Percentiles rank a stretch among this genome's conserved stretches.
phyloP scores from a whole-genome alignment of 2,888 invertebrate species.

The Andrena marginata region DNA sequence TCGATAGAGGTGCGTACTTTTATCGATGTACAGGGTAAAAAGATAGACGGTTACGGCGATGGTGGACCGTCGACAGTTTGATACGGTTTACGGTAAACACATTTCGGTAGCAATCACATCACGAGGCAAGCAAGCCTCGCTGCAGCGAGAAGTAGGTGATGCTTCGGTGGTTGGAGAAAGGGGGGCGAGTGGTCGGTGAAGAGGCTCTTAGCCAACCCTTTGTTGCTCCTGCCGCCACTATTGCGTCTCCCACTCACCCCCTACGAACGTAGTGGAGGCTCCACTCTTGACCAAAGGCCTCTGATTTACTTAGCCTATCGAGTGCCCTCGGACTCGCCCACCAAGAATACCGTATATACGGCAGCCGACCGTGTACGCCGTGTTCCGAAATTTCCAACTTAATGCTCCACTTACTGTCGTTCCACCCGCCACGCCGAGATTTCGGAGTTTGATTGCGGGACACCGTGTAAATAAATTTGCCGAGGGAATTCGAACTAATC shows the following conservation, averaged over 20 bases:
- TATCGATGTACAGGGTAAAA: slow-evolving; percentile 65
- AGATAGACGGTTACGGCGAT: slow-evolving; percentile 62
- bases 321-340: slow-evolving; percentile 79
- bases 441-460: slow-evolving; percentile 25
- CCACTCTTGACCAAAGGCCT: slow-evolving; percentile 77
- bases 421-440: slow-evolving; percentile 25
- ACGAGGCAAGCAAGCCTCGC: slow-evolving; percentile 75
- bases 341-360: slow-evolving; percentile 72
- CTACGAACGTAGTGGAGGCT: slow-evolving; percentile 45
- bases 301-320: slow-evolving; percentile 83
- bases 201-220: slow-evolving; percentile 84
- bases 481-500: background rate
- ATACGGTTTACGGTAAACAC: slow-evolving; percentile 85
- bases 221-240: slow-evolving; percentile 80
- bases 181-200: slow-evolving; percentile 77
- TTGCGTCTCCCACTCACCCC: slow-evolving; percentile 46
- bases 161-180: slow-evolving; percentile 74
- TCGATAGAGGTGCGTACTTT: slow-evolving; percentile 73
- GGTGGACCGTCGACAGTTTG: slow-evolving; percentile 80
- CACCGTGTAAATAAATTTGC: slow-evolving; percentile 34
- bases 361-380: slow-evolving; percentile 15
- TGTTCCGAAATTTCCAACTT: slow-evolving; percentile 62
- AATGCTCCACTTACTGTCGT: slow-evolving; percentile 55
- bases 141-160: slow-evolving; percentile 68
- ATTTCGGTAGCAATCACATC: slow-evolving; percentile 84